These are phyloP conservation scores for Listronotus bonariensis DNA, from an alignment of 1,140 invertebrate genomes.

Conservation along the genomic window DNA sequence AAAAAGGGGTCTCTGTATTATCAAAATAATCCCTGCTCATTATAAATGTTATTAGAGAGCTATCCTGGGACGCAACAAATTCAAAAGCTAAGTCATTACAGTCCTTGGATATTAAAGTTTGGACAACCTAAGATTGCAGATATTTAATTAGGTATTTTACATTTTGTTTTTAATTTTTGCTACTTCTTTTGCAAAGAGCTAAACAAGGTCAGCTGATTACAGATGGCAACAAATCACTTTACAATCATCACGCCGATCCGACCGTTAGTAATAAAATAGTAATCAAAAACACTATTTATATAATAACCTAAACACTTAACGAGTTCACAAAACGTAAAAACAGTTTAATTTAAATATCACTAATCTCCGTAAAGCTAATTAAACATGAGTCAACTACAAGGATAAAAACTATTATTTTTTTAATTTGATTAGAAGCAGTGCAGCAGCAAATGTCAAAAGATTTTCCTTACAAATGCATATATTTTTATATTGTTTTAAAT, in stretches of 20 bases:
- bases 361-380: background rate
- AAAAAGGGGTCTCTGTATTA: conserved; percentile 33
- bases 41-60: background rate
- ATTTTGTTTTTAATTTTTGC: conserved; percentile 1
- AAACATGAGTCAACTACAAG: conserved; percentile 4
- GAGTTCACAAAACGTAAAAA: background rate
- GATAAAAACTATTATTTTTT: background rate
- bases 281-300: background rate
- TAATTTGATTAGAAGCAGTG: conserved; percentile 2
- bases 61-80: too few relatives aligned
- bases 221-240: background rate
- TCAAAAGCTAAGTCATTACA: too few relatives aligned
- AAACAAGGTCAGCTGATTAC: conserved; percentile 22
- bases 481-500: too few relatives aligned
- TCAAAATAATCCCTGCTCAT: conserved; percentile 43
- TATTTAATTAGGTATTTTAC: too few relatives aligned
- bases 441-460: conserved; percentile 1
- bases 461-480: background rate
- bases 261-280: background rate
- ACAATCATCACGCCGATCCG: background rate
- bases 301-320: background rate
- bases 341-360: too few relatives aligned
- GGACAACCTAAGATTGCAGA: too few relatives aligned
- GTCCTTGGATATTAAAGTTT: too few relatives aligned
- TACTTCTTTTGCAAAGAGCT: background rate